These are phyloP conservation scores for Incurvaria masculella DNA, from an alignment of 2,888 invertebrate genomes.

Conservation along the genomic window DNA sequence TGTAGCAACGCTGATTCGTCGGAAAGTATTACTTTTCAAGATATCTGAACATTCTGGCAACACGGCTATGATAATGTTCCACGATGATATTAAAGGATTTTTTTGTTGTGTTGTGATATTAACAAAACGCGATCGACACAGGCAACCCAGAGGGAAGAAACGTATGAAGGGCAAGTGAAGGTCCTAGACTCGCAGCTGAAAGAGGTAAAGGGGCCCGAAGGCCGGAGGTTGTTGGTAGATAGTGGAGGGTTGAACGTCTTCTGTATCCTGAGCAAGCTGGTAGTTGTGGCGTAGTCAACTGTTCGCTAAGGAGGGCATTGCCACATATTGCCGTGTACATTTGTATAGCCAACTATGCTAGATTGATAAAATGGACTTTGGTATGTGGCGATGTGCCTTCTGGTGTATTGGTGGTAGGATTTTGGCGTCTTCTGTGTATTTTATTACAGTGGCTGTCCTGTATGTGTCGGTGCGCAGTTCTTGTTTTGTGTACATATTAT, in stretches of 20 bases:
- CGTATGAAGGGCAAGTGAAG: conserved; percentile 89
- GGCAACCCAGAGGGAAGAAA: conserved; percentile 96
- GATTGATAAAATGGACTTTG: not conserved
- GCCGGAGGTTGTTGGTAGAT: conserved; percentile 20
- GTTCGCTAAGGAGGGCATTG: conserved; percentile 32
- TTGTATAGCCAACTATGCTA: no score
- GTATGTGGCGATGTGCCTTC: not conserved
- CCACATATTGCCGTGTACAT: conserved; percentile 3
- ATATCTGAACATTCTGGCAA: conserved; percentile 24
- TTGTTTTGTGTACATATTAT: not conserved
- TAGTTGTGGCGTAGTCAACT: conserved; percentile 40
- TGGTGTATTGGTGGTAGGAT: not conserved
- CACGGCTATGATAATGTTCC: conserved; percentile 22
- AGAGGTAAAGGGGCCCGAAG: conserved; percentile 72
- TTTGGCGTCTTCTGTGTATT: not conserved
- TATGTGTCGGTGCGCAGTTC: not conserved
- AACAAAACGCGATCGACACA: conserved; percentile 53
- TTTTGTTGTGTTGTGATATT: conserved; percentile 40
- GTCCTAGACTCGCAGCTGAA: conserved; percentile 84
- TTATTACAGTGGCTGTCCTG: not conserved
- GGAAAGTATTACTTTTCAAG: no score
- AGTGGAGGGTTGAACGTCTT: conserved; percentile 43
- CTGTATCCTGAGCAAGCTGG: conserved; percentile 12
- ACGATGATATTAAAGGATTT: conserved; percentile 22
- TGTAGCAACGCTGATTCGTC: no score